These are phyloP conservation scores for Tarsius wallacei DNA, from an alignment of 2,797 vertebrate species.

Conservation along the genomic window DNA sequence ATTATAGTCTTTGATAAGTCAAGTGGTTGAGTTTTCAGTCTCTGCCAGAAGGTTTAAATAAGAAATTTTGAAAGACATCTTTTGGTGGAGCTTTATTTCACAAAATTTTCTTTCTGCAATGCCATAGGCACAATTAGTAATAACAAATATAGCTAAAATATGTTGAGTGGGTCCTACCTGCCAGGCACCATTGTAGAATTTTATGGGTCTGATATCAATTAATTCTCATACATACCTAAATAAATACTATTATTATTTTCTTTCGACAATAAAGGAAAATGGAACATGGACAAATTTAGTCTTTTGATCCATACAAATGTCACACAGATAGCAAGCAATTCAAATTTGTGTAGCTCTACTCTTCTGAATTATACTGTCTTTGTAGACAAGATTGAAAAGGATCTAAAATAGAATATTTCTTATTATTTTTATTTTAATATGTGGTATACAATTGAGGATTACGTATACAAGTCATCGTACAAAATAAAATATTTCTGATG, in stretches of 20 bases:
- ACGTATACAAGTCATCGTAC: no score
- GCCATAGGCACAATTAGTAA: not conserved
- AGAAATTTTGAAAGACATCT: conserved; percentile 37
- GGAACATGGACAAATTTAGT: not conserved
- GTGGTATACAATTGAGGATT: no score
- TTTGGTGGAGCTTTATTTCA: conserved; percentile 62
- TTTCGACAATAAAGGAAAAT: conserved; percentile 15
- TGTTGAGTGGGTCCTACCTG: not conserved
- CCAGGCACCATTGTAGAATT: not conserved
- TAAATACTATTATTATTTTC: not conserved
- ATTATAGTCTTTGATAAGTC: conserved; percentile 71
- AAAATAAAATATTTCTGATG: conserved; percentile 2
- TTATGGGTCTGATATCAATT: not conserved
- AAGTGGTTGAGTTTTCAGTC: conserved; percentile 69
- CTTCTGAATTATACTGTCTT: not conserved
- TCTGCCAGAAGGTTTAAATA: conserved; percentile 74
- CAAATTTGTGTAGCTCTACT: not conserved
- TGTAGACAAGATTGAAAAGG: not conserved
- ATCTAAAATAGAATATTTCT: conserved; percentile 8
- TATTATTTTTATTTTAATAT: no score
- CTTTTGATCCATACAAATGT: not conserved
- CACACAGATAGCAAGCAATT: not conserved
- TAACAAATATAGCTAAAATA: not conserved
- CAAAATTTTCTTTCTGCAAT: conserved; percentile 17
- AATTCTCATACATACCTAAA: not conserved